A percentile compares a stretch with the other conserved stretches of the same genome.
phyloP scores from a whole-genome alignment of 2,113 vertebrate genomes.

The Hoplias malabaricus region DNA sequence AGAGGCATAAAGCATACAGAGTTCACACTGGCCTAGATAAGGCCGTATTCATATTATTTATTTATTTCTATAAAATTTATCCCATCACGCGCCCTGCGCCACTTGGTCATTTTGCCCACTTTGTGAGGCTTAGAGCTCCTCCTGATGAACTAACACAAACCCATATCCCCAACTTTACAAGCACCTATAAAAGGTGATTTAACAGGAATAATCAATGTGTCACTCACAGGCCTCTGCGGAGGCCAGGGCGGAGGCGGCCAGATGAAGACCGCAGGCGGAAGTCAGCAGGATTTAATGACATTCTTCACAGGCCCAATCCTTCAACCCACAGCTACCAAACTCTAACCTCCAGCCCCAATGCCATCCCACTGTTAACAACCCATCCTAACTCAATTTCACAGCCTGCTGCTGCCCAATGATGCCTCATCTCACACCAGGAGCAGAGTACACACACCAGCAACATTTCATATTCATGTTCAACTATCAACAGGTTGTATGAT shows the following conservation, averaged over 20 bases:
- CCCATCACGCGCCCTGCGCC: not conserved
- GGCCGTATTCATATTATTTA: not conserved
- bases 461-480: conserved; percentile 40
- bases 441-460: conserved; percentile 34
- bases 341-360: conserved; percentile 15
- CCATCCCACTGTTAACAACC: conserved; percentile 37
- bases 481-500: conserved; percentile 13
- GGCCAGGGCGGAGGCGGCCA: not conserved
- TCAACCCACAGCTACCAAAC: conserved; percentile 30
- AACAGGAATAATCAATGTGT: conserved; percentile 52
- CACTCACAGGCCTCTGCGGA: conserved; percentile 33
- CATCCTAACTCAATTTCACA: conserved; percentile 56
- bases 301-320: conserved; percentile 42
- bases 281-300: conserved; percentile 42
- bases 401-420: conserved; percentile 44
- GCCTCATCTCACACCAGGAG: conserved; percentile 17
- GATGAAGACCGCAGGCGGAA: conserved; percentile 41
- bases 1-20: not conserved
- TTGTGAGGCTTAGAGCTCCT: conserved; percentile 14
- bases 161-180: conserved; percentile 43
- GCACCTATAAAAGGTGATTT: conserved; percentile 51
- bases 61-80: conserved; percentile 26
- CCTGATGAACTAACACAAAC: conserved; percentile 36
- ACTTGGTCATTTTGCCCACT: not conserved
- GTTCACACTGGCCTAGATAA: not conserved